Percentiles rank a stretch among this genome's conserved stretches.
Evolutionary conservation across 2,113 vertebrate genomes (phyloP).

Genomic region (Toxotes jaculatrix): DNA sequence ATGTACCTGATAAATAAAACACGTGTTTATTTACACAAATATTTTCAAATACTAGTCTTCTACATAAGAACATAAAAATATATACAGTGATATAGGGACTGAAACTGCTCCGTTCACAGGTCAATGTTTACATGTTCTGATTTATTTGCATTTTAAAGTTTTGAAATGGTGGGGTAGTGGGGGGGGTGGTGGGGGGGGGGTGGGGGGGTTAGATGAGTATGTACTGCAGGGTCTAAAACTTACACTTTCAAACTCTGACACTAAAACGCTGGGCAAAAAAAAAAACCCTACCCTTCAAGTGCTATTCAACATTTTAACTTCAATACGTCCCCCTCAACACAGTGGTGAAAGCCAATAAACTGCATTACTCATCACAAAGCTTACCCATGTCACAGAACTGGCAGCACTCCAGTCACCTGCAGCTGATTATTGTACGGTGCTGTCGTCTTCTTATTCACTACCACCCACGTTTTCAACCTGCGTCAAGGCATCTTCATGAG

Average conservation of each 20-base stretch:
- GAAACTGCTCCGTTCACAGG: constrained; percentile 65
- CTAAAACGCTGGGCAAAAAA: constrained; percentile 59
- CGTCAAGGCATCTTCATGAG: constrained; percentile 31
- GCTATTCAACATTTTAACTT: constrained; percentile 52
- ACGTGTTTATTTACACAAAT: constrained; percentile 84
- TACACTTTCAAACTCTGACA: constrained; percentile 72
- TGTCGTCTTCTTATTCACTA: constrained; percentile 11
- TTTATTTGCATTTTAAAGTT: constrained; percentile 71
- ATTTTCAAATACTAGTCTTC: constrained; percentile 80
- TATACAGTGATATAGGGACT: constrained; percentile 81
- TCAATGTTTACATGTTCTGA: constrained; percentile 65
- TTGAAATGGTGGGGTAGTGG: constrained; percentile 25
- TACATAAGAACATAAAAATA: constrained; percentile 83
- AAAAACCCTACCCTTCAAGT: constrained; percentile 55
- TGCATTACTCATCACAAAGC: constrained; percentile 31
- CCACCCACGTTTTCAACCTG: constrained; percentile 27
- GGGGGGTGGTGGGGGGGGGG: no score
- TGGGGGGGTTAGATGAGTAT: constrained; percentile 38
- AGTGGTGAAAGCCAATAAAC: constrained; percentile 36
- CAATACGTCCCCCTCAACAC: constrained; percentile 30
- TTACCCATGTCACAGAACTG: constrained; percentile 7
- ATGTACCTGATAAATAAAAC: constrained; percentile 82
- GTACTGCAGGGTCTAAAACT: constrained; percentile 70
- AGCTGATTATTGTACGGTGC: constrained; percentile 3
- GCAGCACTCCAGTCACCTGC: constrained; percentile 46